Conservation (phyloP, 2,888 invertebrate genomes). For the Oscheius sp. region DNA sequence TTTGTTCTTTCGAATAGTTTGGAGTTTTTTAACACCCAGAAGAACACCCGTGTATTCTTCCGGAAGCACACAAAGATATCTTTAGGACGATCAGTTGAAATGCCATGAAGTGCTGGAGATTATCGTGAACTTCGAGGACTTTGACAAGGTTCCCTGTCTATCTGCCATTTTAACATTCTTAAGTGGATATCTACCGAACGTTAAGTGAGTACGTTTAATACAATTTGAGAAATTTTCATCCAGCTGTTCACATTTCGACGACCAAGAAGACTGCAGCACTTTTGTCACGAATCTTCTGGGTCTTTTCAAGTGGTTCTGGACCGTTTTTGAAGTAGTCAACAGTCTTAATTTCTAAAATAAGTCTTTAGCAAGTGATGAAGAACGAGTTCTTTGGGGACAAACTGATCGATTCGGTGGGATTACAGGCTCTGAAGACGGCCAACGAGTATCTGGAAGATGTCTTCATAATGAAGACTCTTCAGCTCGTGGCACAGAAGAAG, state of each 20-base stretch:
- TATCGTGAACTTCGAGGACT: slow-evolving; percentile 1
- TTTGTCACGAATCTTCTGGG: not conserved
- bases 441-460: slow-evolving; percentile 13
- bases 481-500: slow-evolving; percentile 3
- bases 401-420: not conserved
- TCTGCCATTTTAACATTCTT: slow-evolving; percentile 1
- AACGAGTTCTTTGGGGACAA: not conserved
- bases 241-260: slow-evolving; percentile 28
- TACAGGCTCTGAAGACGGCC: not conserved
- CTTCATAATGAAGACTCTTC: slow-evolving; percentile 10
- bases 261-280: not conserved
- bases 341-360: not conserved
- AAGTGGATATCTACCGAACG: not conserved
- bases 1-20: no score
- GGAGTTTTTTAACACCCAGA: no score
- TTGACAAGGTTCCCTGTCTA: slow-evolving; percentile 11
- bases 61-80: no score
- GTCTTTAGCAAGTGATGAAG: not conserved
- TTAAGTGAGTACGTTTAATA: not conserved
- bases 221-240: not conserved
- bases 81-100: not conserved
- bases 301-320: slow-evolving; percentile 18
- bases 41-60: no score
- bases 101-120: slow-evolving; percentile 11
- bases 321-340: slow-evolving; percentile 1